Percentiles rank a stretch among this genome's conserved stretches.
phyloP scores from a whole-genome alignment of 2,888 invertebrate species.

The Luffia ferchaultella region DNA sequence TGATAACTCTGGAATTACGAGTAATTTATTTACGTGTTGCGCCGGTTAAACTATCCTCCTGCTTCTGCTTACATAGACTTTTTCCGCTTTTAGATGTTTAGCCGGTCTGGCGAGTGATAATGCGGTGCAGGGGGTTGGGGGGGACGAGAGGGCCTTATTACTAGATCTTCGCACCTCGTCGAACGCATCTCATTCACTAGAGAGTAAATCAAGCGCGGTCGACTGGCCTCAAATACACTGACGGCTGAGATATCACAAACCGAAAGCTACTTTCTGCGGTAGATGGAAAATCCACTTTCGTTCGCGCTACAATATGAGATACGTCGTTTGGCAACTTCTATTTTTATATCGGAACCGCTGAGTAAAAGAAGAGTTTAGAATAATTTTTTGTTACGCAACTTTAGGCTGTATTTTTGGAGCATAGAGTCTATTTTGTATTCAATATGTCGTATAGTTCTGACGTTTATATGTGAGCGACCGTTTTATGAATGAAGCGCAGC shows the following conservation, averaged over 20 bases:
- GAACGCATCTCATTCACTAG: conserved; percentile 53
- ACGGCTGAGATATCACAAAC: conserved; percentile 40
- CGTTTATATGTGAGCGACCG: conserved; percentile 22
- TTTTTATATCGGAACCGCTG: conserved; percentile 18
- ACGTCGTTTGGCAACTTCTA: conserved; percentile 55
- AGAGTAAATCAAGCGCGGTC: conserved; percentile 42
- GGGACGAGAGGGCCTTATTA: conserved; percentile 35
- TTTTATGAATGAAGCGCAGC: conserved; percentile 65
- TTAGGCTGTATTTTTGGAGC: neutral
- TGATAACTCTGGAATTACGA: neutral
- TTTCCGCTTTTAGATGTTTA: neutral
- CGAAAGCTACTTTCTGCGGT: conserved; percentile 57
- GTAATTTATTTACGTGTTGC: neutral
- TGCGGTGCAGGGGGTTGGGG: neutral
- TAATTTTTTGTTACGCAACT: neutral
- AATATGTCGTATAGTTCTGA: conserved; percentile 21
- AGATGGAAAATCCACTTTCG: conserved; percentile 57
- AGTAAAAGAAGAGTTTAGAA: neutral
- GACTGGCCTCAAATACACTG: conserved; percentile 33
- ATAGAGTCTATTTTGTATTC: conserved; percentile 3
- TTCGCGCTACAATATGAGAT: conserved; percentile 37
- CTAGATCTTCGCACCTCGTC: conserved; percentile 55
- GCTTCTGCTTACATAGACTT: neutral
- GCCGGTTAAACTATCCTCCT: neutral
- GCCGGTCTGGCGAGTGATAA: neutral